These are phyloP conservation scores for Aurelia sp. DNA, from an alignment of 30 jellyfish, hydroid and myxozoan genomes.

Conservation along the genomic window DNA sequence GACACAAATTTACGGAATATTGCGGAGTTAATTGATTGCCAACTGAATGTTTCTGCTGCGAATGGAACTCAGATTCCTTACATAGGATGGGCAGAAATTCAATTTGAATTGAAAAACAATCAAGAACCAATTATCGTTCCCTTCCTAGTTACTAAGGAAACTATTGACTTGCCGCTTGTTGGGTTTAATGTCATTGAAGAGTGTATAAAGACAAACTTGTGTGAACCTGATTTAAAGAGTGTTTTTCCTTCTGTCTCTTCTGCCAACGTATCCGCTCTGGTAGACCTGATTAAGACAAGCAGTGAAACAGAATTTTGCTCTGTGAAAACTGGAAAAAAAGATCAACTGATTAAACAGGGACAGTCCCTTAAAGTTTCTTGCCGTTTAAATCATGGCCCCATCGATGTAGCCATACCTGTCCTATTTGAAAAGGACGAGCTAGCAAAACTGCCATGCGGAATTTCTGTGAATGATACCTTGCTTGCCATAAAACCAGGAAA, in stretches of 20 bases:
- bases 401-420: slow-evolving; percentile 13
- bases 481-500: slow-evolving; percentile 21
- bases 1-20: slow-evolving; percentile 12
- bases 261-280: not conserved
- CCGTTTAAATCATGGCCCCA: slow-evolving; percentile 16
- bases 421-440: slow-evolving; percentile 21
- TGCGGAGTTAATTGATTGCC: slow-evolving; percentile 13
- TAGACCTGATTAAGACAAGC: not conserved
- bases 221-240: not conserved
- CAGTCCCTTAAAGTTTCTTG: slow-evolving; percentile 14
- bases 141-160: slow-evolving; percentile 9
- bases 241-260: slow-evolving; percentile 5
- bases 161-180: slow-evolving; percentile 12
- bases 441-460: slow-evolving; percentile 1
- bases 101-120: slow-evolving; percentile 3
- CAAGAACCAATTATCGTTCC: slow-evolving; percentile 4
- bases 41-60: slow-evolving; percentile 24
- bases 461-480: slow-evolving; percentile 18
- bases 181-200: slow-evolving; percentile 16
- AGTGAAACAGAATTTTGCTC: slow-evolving; percentile 12
- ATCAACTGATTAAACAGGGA: slow-evolving; percentile 5
- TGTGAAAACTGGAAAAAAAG: not conserved
- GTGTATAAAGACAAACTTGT: not conserved
- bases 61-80: slow-evolving; percentile 8
- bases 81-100: slow-evolving; percentile 15